Percentiles rank a stretch among this genome's conserved stretches.
Conservation (phyloP, 2,888 invertebrate genomes). For the Drosophila planitibia region DNA sequence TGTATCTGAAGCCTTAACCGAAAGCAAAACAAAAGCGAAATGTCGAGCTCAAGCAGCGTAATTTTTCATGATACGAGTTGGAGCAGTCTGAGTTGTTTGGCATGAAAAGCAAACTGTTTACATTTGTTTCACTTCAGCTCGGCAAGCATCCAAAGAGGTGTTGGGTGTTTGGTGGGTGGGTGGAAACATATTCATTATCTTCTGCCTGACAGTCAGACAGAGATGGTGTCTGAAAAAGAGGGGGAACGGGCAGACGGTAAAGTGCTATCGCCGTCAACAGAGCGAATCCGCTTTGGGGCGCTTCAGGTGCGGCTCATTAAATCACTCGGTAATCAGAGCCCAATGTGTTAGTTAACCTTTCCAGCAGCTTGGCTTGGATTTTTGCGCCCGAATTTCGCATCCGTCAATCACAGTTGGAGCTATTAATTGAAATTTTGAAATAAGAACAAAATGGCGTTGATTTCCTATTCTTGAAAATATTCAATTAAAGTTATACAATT, state of each 20-base stretch:
- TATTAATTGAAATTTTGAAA: slow-evolving; percentile 60
- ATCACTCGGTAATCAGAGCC: slow-evolving; percentile 63
- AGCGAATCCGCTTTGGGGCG: slow-evolving; percentile 35
- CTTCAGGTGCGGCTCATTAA: slow-evolving; percentile 75
- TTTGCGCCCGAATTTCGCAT: slow-evolving; percentile 14
- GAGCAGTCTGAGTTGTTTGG: slow-evolving; percentile 31
- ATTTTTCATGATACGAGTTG: slow-evolving; percentile 65
- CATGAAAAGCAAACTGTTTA: slow-evolving; percentile 75
- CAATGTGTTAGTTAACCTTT: slow-evolving; percentile 46
- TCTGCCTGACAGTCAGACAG: slow-evolving; percentile 12
- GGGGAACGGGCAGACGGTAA: slow-evolving; percentile 8
- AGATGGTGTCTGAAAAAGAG: not conserved
- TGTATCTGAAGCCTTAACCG: slow-evolving; percentile 40
- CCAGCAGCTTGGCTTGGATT: slow-evolving; percentile 17
- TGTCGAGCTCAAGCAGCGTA: slow-evolving; percentile 48
- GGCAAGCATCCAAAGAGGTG: slow-evolving; percentile 19
- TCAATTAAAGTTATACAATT: not conserved
- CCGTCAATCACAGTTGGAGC: slow-evolving; percentile 61
- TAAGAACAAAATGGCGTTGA: slow-evolving; percentile 7
- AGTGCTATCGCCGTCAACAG: slow-evolving; percentile 32
- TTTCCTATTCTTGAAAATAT: not conserved
- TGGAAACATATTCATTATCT: slow-evolving; percentile 32
- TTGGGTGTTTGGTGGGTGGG: not conserved
- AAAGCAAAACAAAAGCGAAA: slow-evolving; percentile 28
- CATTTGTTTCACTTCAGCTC: slow-evolving; percentile 62